phyloP scores from a whole-genome alignment of 1,140 invertebrate genomes.

The Camponotus floridanus region DNA sequence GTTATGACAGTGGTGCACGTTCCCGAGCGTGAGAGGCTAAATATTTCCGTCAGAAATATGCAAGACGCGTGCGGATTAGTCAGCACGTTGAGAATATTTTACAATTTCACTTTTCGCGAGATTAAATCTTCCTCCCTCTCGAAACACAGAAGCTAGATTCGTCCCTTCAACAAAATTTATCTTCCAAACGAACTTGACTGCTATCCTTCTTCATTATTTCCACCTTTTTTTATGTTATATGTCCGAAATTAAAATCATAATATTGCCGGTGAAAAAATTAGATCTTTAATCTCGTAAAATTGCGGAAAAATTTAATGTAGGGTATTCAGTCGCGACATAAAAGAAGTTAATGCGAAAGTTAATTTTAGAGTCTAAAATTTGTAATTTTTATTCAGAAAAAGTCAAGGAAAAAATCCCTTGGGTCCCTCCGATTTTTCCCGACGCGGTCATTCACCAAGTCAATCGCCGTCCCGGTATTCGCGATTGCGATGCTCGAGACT shows the following conservation, averaged over 20 bases:
- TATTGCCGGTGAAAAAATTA: background rate
- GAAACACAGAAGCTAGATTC: background rate
- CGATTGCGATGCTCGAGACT: constrained; percentile 56
- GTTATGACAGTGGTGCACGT: constrained; percentile 39
- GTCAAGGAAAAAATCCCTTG: background rate
- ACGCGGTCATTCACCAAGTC: constrained; percentile 70
- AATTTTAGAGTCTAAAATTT: background rate
- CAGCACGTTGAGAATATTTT: constrained; percentile 33
- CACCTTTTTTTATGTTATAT: background rate
- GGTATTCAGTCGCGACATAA: background rate
- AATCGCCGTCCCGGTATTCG: constrained; percentile 62
- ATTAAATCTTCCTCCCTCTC: background rate
- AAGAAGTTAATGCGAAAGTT: background rate
- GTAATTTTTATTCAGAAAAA: background rate
- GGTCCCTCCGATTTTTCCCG: background rate
- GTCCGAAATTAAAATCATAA: background rate
- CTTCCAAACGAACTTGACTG: background rate
- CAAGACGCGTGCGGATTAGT: constrained; percentile 17
- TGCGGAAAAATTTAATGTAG: background rate
- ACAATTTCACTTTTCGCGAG: constrained; percentile 20
- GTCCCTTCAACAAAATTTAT: background rate
- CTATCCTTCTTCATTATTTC: background rate
- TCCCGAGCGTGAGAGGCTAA: constrained; percentile 26
- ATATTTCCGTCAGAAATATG: constrained; percentile 40
- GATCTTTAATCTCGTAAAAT: background rate